Evolutionary conservation across 2,888 invertebrate genomes (phyloP).

Genomic region (Itoplectis maculator): DNA sequence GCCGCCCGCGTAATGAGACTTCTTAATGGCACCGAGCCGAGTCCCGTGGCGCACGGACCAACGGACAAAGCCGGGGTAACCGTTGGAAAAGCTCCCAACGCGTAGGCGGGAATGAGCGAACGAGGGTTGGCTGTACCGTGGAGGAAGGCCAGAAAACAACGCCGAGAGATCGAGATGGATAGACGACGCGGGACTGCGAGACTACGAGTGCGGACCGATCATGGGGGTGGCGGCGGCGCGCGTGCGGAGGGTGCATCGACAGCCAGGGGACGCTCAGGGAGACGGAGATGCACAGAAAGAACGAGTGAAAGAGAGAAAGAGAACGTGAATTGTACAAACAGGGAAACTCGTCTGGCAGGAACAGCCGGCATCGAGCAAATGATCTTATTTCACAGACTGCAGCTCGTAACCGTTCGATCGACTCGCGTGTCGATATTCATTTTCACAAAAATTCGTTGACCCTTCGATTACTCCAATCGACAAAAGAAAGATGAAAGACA

Average conservation of each 20-base stretch:
- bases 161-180: constrained; percentile 59
- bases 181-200: constrained; percentile 51
- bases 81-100: constrained; percentile 36
- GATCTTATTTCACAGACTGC: constrained; percentile 39
- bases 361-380: constrained; percentile 70
- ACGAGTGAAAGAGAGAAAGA: constrained; percentile 39
- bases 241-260: constrained; percentile 57
- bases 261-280: constrained; percentile 55
- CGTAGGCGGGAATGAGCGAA: constrained; percentile 56
- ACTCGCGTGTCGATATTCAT: not conserved
- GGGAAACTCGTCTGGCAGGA: constrained; percentile 72
- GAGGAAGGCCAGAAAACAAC: constrained; percentile 38
- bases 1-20: not conserved
- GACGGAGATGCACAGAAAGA: constrained; percentile 60
- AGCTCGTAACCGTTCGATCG: not conserved
- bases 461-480: no score
- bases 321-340: constrained; percentile 78
- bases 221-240: constrained; percentile 61
- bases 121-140: constrained; percentile 27
- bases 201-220: constrained; percentile 60
- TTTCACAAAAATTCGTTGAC: not conserved
- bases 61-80: constrained; percentile 49
- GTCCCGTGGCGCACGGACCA: constrained; percentile 28
- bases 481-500: no score
- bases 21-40: not conserved